Evolutionary conservation across 64 coral and sea anemone species (phyloP).

Genomic region (Anthopleura sola): DNA sequence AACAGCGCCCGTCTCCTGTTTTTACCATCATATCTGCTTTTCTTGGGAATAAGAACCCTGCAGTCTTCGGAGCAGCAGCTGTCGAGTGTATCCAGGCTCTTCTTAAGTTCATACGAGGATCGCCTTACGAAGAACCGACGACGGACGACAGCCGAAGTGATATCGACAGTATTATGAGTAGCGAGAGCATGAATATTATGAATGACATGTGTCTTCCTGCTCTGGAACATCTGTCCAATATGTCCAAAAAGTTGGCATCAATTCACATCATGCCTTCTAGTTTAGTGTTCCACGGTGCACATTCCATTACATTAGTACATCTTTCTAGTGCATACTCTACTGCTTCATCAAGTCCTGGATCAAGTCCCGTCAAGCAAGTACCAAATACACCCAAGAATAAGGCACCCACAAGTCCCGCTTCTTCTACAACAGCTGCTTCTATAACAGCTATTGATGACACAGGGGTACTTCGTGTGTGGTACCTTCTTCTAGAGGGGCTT

Average conservation of each 20-base stretch:
- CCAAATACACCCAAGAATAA: slow-evolving; percentile 29
- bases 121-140: slow-evolving; percentile 44
- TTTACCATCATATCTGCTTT: slow-evolving; percentile 80
- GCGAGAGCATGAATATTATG: slow-evolving; percentile 45
- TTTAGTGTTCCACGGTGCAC: slow-evolving; percentile 89
- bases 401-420: not conserved
- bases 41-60: slow-evolving; percentile 85
- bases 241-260: slow-evolving; percentile 93
- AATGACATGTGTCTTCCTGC: slow-evolving; percentile 93
- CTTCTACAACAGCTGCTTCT: slow-evolving; percentile 55
- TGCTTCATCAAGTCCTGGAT: slow-evolving; percentile 29
- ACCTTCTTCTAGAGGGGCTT: slow-evolving; percentile 90
- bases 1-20: slow-evolving; percentile 49
- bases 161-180: slow-evolving; percentile 73
- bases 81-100: slow-evolving; percentile 88
- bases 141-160: slow-evolving; percentile 87
- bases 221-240: slow-evolving; percentile 63
- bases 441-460: slow-evolving; percentile 95
- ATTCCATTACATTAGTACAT: slow-evolving; percentile 60
- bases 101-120: slow-evolving; percentile 77
- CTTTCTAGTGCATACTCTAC: slow-evolving; percentile 34
- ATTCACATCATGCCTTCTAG: slow-evolving; percentile 97
- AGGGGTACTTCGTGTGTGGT: slow-evolving; percentile 94
- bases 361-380: slow-evolving; percentile 48
- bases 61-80: slow-evolving; percentile 81